phyloP scores from a whole-genome alignment of 2,797 vertebrate genomes.

The Poecilia velifera region DNA sequence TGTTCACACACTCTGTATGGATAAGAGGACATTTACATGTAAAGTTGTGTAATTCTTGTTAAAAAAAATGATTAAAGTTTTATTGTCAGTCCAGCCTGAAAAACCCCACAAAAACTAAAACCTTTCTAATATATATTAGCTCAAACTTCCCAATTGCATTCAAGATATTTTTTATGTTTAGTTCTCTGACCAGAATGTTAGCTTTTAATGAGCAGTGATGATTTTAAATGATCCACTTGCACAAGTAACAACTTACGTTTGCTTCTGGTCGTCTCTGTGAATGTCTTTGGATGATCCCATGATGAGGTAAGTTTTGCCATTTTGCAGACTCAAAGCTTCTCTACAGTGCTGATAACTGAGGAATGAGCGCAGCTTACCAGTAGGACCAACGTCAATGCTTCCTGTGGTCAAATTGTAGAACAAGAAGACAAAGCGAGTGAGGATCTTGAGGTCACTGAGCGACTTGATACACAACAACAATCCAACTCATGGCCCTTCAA shows the following conservation, averaged over 20 bases:
- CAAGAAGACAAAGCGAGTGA: neutral
- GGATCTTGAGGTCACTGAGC: neutral
- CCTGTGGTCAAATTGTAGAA: constrained; percentile 53
- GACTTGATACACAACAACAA: neutral
- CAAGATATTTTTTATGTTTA: neutral
- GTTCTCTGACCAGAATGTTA: too few relatives aligned
- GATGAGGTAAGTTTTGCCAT: constrained; percentile 71
- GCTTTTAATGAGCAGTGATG: neutral
- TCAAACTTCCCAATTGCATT: neutral
- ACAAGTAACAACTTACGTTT: constrained; percentile 46
- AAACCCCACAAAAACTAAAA: too few relatives aligned
- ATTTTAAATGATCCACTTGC: neutral
- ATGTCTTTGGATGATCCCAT: constrained; percentile 75
- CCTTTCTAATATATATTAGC: neutral
- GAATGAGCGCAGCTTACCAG: constrained; percentile 56
- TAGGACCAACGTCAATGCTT: constrained; percentile 46
- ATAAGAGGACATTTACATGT: neutral
- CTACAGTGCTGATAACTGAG: constrained; percentile 73
- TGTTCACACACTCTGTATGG: neutral
- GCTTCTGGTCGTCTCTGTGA: neutral
- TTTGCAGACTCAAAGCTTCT: constrained; percentile 39
- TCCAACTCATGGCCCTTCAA: neutral
- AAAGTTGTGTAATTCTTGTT: neutral
- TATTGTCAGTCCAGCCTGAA: neutral
- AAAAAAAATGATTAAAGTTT: neutral